Evolutionary conservation across 2,113 vertebrate species (phyloP), one percentile per base, ranked within the genome.

Genomic region (Dissostichus mawsoni): DNA sequence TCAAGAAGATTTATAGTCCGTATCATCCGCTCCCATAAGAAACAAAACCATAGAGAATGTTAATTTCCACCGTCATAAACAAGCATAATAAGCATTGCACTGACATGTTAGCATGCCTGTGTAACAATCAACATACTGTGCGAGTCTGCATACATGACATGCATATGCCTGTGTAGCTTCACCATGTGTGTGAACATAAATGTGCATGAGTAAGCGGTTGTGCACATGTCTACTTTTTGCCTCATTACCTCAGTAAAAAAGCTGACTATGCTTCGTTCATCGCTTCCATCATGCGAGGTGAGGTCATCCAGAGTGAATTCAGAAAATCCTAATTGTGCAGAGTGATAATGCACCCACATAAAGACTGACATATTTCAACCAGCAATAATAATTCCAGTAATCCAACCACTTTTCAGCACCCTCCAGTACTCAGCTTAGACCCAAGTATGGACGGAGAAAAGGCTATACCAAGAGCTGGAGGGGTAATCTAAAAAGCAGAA

Each of bases 31-130:
- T 69, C 79, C 74, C 66, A 41, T 76, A 75, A 76, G 80, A 82
- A 53, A 82, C 65, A 53, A 89, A 89, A 80, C 81, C 87, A 81
- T 57, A 73, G 87, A 89, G 76, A 91, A 89, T 90, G 88, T 79
- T 93, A 48, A 91, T 92, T 93, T 91, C 85, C 90, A 90, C 66
- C 50, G 36, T 61, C 78, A 84, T 92, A 92, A 93, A 92, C 82
- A 92, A 88, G 64, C 77, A 16, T 45, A 86, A 90, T 71, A 76
- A 83, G 88, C 78, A 64, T 72, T 47, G 20, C 61, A 23, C 41
- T 78, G 77, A 85, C 73, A 81, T 62, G 82, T 23, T 66, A 68
- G 82, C 74, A 52, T 18, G 84, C 81, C 61, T 74, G 48, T 2
- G 51, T 65, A 74, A 64, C 48, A 72, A 74, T 78, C 59, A n/a